Conservation (phyloP, 1,140 invertebrate genomes). For the Anoplophora glabripennis region DNA sequence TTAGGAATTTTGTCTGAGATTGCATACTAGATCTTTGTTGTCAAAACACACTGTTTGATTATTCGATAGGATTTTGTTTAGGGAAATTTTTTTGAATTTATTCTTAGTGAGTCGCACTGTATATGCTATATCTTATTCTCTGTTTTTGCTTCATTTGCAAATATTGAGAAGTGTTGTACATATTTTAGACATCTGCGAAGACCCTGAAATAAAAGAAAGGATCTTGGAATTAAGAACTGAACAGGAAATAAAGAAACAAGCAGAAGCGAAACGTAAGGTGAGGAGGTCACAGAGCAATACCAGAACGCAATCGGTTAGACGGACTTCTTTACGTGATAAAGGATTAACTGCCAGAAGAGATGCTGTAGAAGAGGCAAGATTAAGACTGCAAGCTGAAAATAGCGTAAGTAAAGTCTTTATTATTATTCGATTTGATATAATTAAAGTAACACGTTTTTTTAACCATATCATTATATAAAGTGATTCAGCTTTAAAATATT, state of each 20-base stretch:
- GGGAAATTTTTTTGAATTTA: no score
- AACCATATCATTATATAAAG: no score
- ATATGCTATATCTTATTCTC: no score
- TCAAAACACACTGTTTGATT: no score
- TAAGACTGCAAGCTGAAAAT: constrained; percentile 62
- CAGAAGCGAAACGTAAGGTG: constrained; percentile 60
- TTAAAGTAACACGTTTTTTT: no score
- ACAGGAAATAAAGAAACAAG: constrained; percentile 75
- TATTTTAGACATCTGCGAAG: constrained; percentile 87
- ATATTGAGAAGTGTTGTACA: neutral
- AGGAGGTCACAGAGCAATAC: constrained; percentile 64
- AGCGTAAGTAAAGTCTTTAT: constrained; percentile 2
- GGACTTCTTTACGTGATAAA: constrained; percentile 93
- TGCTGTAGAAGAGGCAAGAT: constrained; percentile 84
- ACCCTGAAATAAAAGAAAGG: constrained; percentile 86
- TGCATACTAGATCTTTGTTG: no score
- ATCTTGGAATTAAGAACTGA: constrained; percentile 87
- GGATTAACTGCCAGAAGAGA: constrained; percentile 92
- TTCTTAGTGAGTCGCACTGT: no score
- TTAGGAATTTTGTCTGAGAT: no score
- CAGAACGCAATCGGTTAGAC: constrained; percentile 82
- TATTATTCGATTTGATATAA: no score
- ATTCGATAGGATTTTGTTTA: no score
- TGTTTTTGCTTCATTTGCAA: no score
- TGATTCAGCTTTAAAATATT: no score